phyloP scores from a whole-genome alignment of 2,888 invertebrate genomes.

The Eueremaeus valkanovi region DNA sequence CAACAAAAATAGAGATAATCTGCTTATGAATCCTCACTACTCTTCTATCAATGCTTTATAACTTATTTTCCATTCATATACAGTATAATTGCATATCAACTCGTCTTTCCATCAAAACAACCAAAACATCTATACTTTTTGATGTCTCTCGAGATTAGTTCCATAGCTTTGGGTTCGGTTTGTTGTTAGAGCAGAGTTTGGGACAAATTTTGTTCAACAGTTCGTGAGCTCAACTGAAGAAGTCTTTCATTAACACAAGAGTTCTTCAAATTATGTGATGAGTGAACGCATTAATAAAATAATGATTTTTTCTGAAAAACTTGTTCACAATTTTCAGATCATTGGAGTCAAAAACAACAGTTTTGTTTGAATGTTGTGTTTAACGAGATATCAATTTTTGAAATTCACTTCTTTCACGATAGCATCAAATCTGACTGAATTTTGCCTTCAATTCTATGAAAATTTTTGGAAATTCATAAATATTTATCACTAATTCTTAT shows the following conservation, averaged over 20 bases:
- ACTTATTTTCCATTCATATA: constrained; percentile 28
- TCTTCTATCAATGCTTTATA: neutral
- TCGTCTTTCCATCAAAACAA: constrained; percentile 27
- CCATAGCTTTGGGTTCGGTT: neutral
- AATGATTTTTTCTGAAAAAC: neutral
- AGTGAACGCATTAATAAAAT: neutral
- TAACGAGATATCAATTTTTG: neutral
- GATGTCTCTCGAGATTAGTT: constrained; percentile 16
- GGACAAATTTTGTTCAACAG: neutral
- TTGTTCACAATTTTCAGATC: neutral
- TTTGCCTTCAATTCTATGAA: no score
- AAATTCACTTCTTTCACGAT: no score
- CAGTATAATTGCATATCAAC: constrained; percentile 22
- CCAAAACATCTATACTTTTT: neutral
- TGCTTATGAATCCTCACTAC: constrained; percentile 18
- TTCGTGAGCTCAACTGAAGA: neutral
- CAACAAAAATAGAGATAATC: constrained; percentile 27
- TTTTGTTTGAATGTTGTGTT: neutral
- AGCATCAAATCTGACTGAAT: no score
- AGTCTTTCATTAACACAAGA: neutral
- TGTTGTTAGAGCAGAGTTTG: no score
- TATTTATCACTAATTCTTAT: no score
- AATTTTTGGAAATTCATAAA: no score
- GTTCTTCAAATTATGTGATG: neutral
- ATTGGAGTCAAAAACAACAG: neutral